Base-by-base conservation (phyloP, 2,113 vertebrate genomes). In the Tapirus terrestris region DNA sequence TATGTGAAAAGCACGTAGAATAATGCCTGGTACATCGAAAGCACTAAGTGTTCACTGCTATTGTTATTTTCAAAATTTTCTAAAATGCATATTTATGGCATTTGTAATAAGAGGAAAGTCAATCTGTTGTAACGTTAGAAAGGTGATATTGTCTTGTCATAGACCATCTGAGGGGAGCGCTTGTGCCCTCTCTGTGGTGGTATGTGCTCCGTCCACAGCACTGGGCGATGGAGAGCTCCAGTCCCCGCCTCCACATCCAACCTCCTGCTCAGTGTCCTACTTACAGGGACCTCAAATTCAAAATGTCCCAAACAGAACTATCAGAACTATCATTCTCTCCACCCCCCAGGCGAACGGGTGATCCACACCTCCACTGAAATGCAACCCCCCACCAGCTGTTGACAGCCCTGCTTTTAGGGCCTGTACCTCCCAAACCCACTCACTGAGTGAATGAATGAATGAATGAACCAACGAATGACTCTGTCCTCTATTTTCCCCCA, bases 341-440 rank as follows among this genome's bases (percentile, higher is more conserved):
- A n/a, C 0, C 25, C 3, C 43, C 25, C 8, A 12, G 33, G 53
- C 31, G 56, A 12, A 82, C 36, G 17, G 51, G 60, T 16, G 31
- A 31, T 33, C 20, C 33, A 4, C 0, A 5, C 13, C 51, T 9
- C 8, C 16, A 18, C 0, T 17, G 4, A 13, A 18, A 73, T 48
- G 36, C 16, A 51, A 73, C 11, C 29, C 31, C 5, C 25, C 16
- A 56, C 21, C 39, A 33, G 18, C 3, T 17, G 45, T 3, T 76
- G 36, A 84, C 8, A 73, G n/a, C n/a, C 68, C 83, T 65, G 68
- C 33, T 65, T 31, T 33, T 25, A 82, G 87, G 17, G 5, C 29
- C 1, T 2, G 14, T 13, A 70, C 17, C 56, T 58, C 48, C 53
- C 36, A 58, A 77, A 77, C 16, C 8, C 16, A 36, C 29, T 76